Evolutionary conservation across 2,888 invertebrate species (phyloP), one percentile per base, ranked within the genome.

Genomic region (Perizoma affinitatum): DNA sequence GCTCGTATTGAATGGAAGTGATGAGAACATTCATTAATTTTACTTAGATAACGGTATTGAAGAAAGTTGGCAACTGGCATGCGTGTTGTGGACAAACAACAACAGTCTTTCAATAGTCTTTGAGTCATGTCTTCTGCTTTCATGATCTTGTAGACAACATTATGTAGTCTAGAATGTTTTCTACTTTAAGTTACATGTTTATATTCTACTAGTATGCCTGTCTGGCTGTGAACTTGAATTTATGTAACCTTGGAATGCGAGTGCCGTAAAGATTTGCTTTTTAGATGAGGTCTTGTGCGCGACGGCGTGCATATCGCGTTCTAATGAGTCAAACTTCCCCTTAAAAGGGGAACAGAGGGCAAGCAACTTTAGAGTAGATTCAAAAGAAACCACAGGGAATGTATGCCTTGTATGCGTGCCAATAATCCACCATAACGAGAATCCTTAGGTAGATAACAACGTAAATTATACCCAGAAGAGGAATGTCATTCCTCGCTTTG

Each of bases 21-120:
- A 68, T 67, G 68, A 70, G 65, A 56, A 51, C 46, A 58, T 52
- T 61, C 66, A 66, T 68, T 65, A 61, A 66, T 68, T 55, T 65
- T 50, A 67, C 57, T 51, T 56, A 65, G 60, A 67, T 65, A 66
- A 66, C 61, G 59, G 61, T 53, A 52, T 44, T 56, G 47, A 66
- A 61, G 63, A 65, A 66, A 70, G 66, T 60, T 66, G 54, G 53
- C 55, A 56, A 55, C 10, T 36, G 43, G 45, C 60, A 38, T 50
- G 53, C 48, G 34, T 58, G 48, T 52, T 49, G 40, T 6, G 45
- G 45, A 64, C 52, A 55, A 46, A 54, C 59, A 54, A 50, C 51
- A 45, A 34, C 46, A 10, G 44, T 22, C 54, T 63, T 48, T 60
- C 11, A 42, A 42, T 35, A 34, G 38, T 50, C 41, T 50, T 43